Evolutionary conservation across 2,113 vertebrate genomes (phyloP).

Genomic region (Chaetura pelagica): DNA sequence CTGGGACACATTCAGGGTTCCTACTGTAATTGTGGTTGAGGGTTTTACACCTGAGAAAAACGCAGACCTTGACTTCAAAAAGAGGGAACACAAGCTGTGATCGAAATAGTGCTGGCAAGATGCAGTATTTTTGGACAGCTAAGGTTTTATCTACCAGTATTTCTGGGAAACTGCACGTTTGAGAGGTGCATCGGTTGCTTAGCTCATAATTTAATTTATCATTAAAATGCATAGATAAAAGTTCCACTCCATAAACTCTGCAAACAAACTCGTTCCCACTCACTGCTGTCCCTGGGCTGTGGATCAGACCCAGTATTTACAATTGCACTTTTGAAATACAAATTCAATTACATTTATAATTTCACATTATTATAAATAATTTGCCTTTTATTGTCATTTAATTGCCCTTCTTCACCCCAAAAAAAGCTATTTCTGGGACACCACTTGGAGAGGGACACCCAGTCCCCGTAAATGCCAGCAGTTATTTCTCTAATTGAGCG

Average conservation of each 20-base stretch:
- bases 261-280: not conserved
- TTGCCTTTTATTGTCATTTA: not conserved
- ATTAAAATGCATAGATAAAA: not conserved
- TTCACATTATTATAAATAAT: not conserved
- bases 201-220: not conserved
- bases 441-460: not conserved
- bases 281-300: accelerated
- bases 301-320: not conserved
- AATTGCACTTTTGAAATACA: too few species aligned
- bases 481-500: conserved; percentile 15
- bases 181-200: not conserved
- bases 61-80: not conserved
- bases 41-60: not conserved
- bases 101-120: not conserved
- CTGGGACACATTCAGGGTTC: not conserved
- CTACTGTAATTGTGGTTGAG: not conserved
- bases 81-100: not conserved
- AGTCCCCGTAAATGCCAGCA: not conserved
- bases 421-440: not conserved
- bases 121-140: not conserved
- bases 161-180: not conserved
- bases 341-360: accelerated
- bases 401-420: not conserved
- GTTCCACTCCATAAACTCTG: accelerated
- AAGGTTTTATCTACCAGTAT: not conserved